Percentiles rank a stretch among this genome's conserved stretches.
These are phyloP conservation scores for Rhagonycha lutea DNA, from an alignment of 2,888 invertebrate genomes.

Conservation along the genomic window DNA sequence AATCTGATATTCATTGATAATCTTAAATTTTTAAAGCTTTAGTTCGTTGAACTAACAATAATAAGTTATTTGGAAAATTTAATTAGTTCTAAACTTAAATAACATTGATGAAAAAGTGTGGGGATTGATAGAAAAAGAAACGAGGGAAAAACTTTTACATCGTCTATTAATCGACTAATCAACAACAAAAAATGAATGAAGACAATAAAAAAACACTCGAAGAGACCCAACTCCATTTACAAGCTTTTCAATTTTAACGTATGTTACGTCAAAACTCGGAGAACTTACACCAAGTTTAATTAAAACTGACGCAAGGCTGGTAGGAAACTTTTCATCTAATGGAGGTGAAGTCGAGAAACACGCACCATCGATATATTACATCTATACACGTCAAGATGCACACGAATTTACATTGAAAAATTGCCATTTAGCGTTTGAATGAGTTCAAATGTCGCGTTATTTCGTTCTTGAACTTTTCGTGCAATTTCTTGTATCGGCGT, in stretches of 20 bases:
- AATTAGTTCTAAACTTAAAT: background rate
- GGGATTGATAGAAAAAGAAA: constrained; percentile 2
- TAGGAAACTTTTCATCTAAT: constrained; percentile 32
- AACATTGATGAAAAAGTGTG: background rate
- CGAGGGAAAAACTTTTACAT: constrained; percentile 1
- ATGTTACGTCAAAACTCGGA: constrained; percentile 40
- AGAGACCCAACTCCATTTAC: constrained; percentile 13
- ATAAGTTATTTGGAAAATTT: background rate
- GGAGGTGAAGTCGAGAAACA: constrained; percentile 19
- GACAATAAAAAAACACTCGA: constrained; percentile 15
- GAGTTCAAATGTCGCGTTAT: constrained; percentile 29
- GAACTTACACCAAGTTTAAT: constrained; percentile 40
- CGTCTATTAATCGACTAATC: constrained; percentile 10
- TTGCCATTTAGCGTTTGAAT: constrained; percentile 31
- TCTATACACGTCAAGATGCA: constrained; percentile 26
- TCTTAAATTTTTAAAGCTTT: background rate
- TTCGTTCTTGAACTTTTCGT: constrained; percentile 27
- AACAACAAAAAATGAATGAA: constrained; percentile 14
- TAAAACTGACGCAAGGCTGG: constrained; percentile 38
- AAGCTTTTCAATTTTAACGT: constrained; percentile 40
- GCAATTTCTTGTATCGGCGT: constrained; percentile 21
- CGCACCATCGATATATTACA: constrained; percentile 28
- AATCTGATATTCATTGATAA: background rate
- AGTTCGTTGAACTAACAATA: background rate
- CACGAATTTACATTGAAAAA: constrained; percentile 36